These are phyloP conservation scores for Lithophane ornitopus DNA, from an alignment of 2,888 invertebrate genomes.

Conservation along the genomic window DNA sequence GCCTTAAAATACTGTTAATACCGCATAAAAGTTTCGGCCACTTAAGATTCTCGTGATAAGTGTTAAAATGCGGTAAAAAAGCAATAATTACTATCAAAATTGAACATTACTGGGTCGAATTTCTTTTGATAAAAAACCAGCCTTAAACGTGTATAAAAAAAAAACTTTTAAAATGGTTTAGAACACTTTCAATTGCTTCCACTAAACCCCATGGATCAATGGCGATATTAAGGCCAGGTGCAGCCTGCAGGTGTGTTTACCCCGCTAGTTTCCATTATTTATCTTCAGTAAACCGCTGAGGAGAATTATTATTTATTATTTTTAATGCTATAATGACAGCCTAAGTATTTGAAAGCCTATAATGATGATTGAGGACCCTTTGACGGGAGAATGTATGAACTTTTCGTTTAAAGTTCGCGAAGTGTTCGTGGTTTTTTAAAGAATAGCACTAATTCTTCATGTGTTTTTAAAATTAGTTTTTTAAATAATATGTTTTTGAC, in stretches of 20 bases:
- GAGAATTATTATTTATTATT: slow-evolving; percentile 52
- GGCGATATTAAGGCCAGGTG: slow-evolving; percentile 64
- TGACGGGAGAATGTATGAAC: slow-evolving; percentile 29
- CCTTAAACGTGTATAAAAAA: slow-evolving; percentile 12
- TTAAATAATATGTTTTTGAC: too few relatives aligned
- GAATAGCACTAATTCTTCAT: not conserved
- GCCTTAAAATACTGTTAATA: slow-evolving; percentile 18
- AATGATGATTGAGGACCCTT: slow-evolving; percentile 46
- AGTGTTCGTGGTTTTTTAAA: not conserved
- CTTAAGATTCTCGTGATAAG: slow-evolving; percentile 39
- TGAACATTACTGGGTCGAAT: not conserved
- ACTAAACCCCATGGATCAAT: slow-evolving; percentile 44
- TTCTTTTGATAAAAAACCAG: not conserved
- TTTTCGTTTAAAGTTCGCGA: slow-evolving; percentile 13
- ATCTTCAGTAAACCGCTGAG: slow-evolving; percentile 28
- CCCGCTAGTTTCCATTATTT: slow-evolving; percentile 40
- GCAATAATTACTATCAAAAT: not conserved
- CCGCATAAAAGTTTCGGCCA: slow-evolving; percentile 18
- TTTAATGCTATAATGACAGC: slow-evolving; percentile 50
- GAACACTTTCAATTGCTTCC: slow-evolving; percentile 22
- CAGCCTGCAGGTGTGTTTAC: slow-evolving; percentile 62
- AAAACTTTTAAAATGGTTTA: slow-evolving; percentile 26
- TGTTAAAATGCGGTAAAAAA: slow-evolving; percentile 37
- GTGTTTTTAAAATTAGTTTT: not conserved
- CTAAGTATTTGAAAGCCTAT: slow-evolving; percentile 43